Percentiles rank a stretch among this genome's conserved stretches.
Conservation (phyloP, 2,888 invertebrate species). For the Noctua fimbriata region DNA sequence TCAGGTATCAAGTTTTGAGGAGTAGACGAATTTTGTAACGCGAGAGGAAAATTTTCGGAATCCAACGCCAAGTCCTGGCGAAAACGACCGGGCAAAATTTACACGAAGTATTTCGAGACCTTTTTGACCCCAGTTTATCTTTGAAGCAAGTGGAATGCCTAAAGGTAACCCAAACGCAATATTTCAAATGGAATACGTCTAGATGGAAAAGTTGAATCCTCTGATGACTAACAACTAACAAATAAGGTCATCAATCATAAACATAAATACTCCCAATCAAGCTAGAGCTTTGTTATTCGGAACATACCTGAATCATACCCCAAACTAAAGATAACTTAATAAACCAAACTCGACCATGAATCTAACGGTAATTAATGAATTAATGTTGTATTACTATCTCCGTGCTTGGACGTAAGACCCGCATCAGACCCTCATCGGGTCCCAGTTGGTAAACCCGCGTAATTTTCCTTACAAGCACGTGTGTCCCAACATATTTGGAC, state of each 20-base stretch:
- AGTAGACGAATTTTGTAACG: slow-evolving; percentile 4
- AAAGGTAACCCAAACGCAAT: not conserved
- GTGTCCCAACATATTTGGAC: slow-evolving; percentile 36
- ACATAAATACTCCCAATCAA: slow-evolving; percentile 10
- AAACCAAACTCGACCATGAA: slow-evolving; percentile 34
- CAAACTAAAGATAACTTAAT: slow-evolving; percentile 43
- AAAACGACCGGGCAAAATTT: slow-evolving; percentile 5
- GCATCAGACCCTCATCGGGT: slow-evolving; percentile 77
- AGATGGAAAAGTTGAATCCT: not conserved
- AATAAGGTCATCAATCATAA: slow-evolving; percentile 1
- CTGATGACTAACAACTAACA: not conserved
- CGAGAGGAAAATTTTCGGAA: not conserved
- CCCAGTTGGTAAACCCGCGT: slow-evolving; percentile 65
- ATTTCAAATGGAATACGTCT: not conserved
- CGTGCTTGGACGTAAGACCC: slow-evolving; percentile 66
- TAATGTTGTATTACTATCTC: slow-evolving; percentile 46
- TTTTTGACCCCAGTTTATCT: not conserved
- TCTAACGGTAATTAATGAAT: slow-evolving; percentile 54
- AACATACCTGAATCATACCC: not conserved
- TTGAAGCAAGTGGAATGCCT: not conserved
- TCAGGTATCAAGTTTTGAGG: slow-evolving; percentile 5
- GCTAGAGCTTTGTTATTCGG: not conserved
- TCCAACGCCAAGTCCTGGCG: not conserved
- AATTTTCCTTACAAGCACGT: slow-evolving; percentile 41
- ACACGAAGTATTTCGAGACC: slow-evolving; percentile 6